Evolutionary conservation across 2,113 vertebrate genomes (phyloP).

Genomic region (Ibidorhyncha struthersii): DNA sequence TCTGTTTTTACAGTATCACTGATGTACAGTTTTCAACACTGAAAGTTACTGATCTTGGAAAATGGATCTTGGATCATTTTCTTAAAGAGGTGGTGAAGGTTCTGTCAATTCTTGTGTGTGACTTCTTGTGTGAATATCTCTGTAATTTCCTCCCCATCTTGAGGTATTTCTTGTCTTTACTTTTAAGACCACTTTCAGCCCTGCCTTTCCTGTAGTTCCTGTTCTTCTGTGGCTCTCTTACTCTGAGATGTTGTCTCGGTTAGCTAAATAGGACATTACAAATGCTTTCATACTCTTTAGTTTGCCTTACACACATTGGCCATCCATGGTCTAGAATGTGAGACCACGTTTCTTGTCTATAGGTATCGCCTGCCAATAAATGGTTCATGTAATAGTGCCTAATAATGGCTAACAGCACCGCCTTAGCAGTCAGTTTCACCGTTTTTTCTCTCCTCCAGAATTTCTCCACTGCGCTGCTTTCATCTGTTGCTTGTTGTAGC

Average conservation of each 20-base stretch:
- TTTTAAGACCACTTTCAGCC: not conserved
- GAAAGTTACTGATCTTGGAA: not conserved
- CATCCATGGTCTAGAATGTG: not conserved
- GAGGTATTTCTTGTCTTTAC: not conserved
- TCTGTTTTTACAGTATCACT: not conserved
- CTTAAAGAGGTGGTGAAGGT: not conserved
- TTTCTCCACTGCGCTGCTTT: not conserved
- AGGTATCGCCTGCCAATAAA: not conserved
- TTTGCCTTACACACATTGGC: fast-evolving
- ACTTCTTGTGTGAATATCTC: not conserved
- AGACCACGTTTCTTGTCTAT: not conserved
- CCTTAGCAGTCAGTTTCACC: not conserved
- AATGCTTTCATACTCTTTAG: not conserved
- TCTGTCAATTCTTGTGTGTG: not conserved
- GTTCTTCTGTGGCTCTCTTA: not conserved
- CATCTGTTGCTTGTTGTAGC: not conserved
- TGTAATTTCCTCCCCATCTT: not conserved
- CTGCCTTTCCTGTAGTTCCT: not conserved
- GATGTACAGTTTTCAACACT: not conserved
- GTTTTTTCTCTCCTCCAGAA: not conserved
- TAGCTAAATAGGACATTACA: not conserved
- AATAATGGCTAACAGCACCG: not conserved
- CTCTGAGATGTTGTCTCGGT: not conserved
- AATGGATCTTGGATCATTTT: no score
- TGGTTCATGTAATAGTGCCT: not conserved